Conservation (phyloP, 1,140 invertebrate genomes). For the Colletes gigas region DNA sequence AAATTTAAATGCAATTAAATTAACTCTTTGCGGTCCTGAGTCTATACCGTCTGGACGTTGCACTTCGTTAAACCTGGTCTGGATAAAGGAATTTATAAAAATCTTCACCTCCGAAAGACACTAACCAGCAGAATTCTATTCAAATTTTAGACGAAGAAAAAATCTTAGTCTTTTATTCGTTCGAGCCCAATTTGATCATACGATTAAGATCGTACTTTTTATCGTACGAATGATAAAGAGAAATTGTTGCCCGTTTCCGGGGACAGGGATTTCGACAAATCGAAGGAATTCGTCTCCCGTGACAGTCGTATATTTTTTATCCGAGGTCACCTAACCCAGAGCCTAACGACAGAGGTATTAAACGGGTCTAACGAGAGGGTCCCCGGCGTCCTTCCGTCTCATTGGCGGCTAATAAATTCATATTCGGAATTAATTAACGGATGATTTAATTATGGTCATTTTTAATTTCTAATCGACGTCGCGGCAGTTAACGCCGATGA, state of each 20-base stretch:
- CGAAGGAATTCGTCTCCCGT: conserved; percentile 50
- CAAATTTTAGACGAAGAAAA: no score
- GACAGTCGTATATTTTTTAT: conserved; percentile 22
- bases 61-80: no score
- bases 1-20: no score
- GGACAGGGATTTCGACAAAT: conserved; percentile 29
- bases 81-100: no score
- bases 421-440: conserved; percentile 65
- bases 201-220: no score
- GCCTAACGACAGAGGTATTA: conserved; percentile 33
- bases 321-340: conserved; percentile 11
- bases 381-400: conserved; percentile 22
- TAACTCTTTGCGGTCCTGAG: no score
- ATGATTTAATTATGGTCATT: conserved; percentile 60
- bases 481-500: conserved; percentile 43
- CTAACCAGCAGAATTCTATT: no score
- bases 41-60: no score
- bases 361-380: conserved; percentile 9
- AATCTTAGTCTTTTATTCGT: no score
- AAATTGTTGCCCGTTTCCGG: no score
- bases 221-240: neutral
- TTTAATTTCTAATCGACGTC: conserved; percentile 56
- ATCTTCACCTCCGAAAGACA: no score
- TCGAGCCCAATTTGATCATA: no score
- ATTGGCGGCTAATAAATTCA: conserved; percentile 51